These are phyloP conservation scores for Desmodus rotundus DNA, from an alignment of 2,113 vertebrate genomes.

Conservation along the genomic window DNA sequence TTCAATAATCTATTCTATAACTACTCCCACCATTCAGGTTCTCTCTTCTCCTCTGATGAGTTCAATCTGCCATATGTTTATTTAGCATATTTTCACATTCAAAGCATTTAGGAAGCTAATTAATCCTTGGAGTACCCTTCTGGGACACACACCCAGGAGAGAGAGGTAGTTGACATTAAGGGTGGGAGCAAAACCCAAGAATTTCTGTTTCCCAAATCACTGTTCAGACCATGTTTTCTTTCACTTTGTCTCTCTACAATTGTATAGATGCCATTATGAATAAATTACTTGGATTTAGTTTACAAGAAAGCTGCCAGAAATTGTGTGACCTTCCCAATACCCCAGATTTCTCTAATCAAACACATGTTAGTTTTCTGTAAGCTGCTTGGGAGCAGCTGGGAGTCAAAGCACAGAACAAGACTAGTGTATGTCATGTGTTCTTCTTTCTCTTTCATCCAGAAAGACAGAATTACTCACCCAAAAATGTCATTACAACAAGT, in stretches of 20 bases:
- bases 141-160: background rate
- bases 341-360: slow-evolving; percentile 69
- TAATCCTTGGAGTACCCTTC: slow-evolving; percentile 40
- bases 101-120: slow-evolving; percentile 50
- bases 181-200: slow-evolving; percentile 25
- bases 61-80: slow-evolving; percentile 44
- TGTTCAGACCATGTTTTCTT: slow-evolving; percentile 37
- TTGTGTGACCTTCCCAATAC: slow-evolving; percentile 71
- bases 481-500: slow-evolving; percentile 17
- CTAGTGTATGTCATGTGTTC: slow-evolving; percentile 19
- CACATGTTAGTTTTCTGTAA: slow-evolving; percentile 36
- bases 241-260: slow-evolving; percentile 39
- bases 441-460: slow-evolving; percentile 55
- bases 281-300: slow-evolving; percentile 77
- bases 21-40: background rate
- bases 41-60: slow-evolving; percentile 2
- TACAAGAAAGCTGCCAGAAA: slow-evolving; percentile 73
- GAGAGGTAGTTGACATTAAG: slow-evolving; percentile 42
- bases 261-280: slow-evolving; percentile 73
- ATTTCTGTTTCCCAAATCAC: slow-evolving; percentile 38
- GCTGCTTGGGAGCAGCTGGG: slow-evolving; percentile 59
- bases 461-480: background rate
- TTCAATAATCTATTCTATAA: slow-evolving; percentile 40
- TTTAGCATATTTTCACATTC: slow-evolving; percentile 39
- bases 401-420: slow-evolving; percentile 52